Base-by-base conservation (phyloP, 2,797 vertebrate species). In the Borostomias antarcticus region DNA sequence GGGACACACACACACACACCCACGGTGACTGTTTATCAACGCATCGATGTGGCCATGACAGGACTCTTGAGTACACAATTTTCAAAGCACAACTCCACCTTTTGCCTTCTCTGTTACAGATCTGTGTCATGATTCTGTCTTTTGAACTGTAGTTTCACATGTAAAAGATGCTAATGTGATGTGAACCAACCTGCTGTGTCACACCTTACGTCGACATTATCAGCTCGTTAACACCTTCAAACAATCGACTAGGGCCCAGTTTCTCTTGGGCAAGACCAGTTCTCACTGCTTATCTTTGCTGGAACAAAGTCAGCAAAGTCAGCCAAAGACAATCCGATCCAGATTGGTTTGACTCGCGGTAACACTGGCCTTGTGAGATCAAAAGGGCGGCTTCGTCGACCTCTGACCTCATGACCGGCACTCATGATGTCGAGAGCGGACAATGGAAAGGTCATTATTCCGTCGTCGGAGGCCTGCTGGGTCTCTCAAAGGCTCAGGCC, bases 1-100 rank as follows among this genome's bases (percentile, higher is more conserved):
- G 56, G 0, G 1, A 72, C 50, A 69, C n/a, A 33, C 54, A 33
- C 33, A 62, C 28, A 58, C 59, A 67, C 43, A 58, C n/a, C n/a
- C n/a, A n/a, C 30, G 26, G 8, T 2, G 0, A 59, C 54, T 66
- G 59, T 47, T 58, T 58, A 73, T 62, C 33, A 47, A 47, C n/a
- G n/a, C n/a, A 15, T 47, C n/a, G n/a, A n/a, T n/a, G n/a, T 19
- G 53, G 60, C 37, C 30, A 72, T 1, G 15, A 54, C 50, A 57
- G 70, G n/a, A n/a, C n/a, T n/a, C n/a, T n/a, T n/a, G n/a, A n/a
- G n/a, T n/a, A n/a, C n/a, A 19, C n/a, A 47, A 10, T 10, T 19
- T 32, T 54, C 21, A 32, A 43, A 70, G 61, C 29, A 63, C 29
- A 43, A 10, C 47, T 23, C n/a, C 19, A 50, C 35, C 8, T 11